Percentiles rank a stretch among this genome's conserved stretches.
phyloP scores from a whole-genome alignment of 2,797 vertebrate species.

The Anniella stebbinsi region DNA sequence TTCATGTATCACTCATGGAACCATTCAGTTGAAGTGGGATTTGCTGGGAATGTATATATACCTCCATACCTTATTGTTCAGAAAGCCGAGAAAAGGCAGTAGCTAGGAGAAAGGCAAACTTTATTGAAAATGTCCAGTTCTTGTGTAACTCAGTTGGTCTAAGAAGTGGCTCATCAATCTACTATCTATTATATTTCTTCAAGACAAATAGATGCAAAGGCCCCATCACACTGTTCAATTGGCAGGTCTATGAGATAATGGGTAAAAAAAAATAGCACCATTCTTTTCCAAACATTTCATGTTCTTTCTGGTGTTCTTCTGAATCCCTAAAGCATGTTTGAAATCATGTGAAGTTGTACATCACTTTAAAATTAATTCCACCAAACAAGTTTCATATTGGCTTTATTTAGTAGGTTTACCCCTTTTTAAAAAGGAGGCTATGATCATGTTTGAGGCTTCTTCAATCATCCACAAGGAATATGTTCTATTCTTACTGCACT shows the following conservation, averaged over 20 bases:
- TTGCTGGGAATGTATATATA: neutral
- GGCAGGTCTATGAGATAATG: neutral
- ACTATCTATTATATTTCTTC: neutral
- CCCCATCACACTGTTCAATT: neutral
- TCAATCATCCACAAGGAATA: neutral
- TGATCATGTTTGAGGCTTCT: neutral
- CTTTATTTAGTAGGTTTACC: neutral
- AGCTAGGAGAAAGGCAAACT: neutral
- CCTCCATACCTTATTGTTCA: too few relatives aligned
- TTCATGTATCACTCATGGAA: neutral
- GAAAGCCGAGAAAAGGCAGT: neutral
- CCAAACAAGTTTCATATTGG: neutral
- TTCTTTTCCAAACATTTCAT: neutral
- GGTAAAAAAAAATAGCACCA: neutral
- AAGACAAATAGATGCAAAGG: neutral
- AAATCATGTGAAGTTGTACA: neutral
- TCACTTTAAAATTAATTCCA: neutral
- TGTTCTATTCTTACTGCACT: neutral
- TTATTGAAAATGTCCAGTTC: neutral
- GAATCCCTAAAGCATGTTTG: neutral
- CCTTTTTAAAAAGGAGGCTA: neutral
- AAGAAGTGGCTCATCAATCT: neutral
- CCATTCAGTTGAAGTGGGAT: neutral
- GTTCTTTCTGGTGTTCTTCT: neutral
- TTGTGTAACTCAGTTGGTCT: neutral